Conservation (phyloP, 1,140 invertebrate species). For the Stegodyphus dumicola region DNA sequence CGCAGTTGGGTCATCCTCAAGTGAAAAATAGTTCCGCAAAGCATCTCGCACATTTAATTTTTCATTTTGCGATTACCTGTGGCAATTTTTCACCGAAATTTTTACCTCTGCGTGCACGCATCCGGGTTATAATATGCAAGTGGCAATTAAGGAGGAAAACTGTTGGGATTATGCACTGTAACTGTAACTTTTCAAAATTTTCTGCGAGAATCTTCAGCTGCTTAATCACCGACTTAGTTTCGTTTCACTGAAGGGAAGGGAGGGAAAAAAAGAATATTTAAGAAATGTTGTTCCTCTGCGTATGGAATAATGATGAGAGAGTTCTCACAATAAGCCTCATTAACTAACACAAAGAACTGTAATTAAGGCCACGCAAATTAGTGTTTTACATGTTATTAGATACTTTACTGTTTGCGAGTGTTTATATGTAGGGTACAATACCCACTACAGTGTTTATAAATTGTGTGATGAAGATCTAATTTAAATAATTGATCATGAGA, state of each 20-base stretch:
- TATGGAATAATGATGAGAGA: slow-evolving; percentile 30
- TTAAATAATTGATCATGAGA: slow-evolving; percentile 3
- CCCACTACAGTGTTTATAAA: neutral
- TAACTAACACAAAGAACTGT: neutral
- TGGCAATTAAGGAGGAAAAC: slow-evolving; percentile 26
- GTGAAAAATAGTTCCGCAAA: too few species aligned
- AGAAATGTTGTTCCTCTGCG: neutral
- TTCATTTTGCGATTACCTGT: slow-evolving; percentile 16
- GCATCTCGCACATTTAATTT: neutral
- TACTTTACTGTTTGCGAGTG: neutral
- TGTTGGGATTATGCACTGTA: slow-evolving; percentile 11
- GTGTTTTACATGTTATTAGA: too few species aligned
- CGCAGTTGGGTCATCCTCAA: too few species aligned
- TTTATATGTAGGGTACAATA: slow-evolving; percentile 6
- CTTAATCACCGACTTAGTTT: slow-evolving; percentile 27
- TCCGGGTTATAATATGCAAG: slow-evolving; percentile 1
- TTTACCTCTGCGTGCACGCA: neutral
- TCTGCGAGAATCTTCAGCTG: slow-evolving; percentile 7
- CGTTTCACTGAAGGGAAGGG: neutral
- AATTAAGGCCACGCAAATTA: too few species aligned
- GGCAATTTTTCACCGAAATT: slow-evolving; percentile 20
- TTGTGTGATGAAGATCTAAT: neutral
- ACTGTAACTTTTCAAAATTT: slow-evolving; percentile 30
- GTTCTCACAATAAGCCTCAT: slow-evolving; percentile 34
- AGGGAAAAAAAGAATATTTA: neutral